phyloP scores from a whole-genome alignment of 2,797 vertebrate genomes.

The Cirrhinus molitorella region DNA sequence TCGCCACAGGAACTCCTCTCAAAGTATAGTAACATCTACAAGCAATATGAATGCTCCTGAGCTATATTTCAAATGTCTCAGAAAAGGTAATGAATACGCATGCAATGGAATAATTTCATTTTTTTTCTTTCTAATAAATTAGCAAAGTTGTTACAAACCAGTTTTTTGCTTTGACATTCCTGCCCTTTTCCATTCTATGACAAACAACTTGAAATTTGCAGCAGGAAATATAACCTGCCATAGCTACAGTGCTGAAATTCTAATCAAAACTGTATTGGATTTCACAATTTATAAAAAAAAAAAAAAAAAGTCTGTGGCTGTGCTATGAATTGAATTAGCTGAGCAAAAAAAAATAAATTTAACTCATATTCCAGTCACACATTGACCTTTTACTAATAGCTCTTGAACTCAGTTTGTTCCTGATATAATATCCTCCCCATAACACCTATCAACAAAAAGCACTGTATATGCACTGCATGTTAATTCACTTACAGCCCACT shows the following conservation, averaged over 20 bases:
- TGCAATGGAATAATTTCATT: too few species aligned
- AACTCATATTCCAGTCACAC: slow-evolving; percentile 28
- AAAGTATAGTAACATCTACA: too few species aligned
- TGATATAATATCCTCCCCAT: not conserved
- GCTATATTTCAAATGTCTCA: too few species aligned
- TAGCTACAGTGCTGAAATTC: slow-evolving; percentile 15
- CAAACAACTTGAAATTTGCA: slow-evolving; percentile 7
- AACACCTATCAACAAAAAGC: not conserved
- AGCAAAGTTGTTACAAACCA: too few species aligned
- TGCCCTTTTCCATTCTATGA: not conserved
- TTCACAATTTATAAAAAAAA: slow-evolving; percentile 30
- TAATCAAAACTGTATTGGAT: slow-evolving; percentile 31
- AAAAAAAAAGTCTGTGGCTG: slow-evolving; percentile 5
- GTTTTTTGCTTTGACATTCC: not conserved
- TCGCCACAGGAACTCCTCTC: too few species aligned
- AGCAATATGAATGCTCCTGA: too few species aligned
- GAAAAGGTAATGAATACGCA: too few species aligned
- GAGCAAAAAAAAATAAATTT: not conserved
- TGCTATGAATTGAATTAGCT: slow-evolving; percentile 32
- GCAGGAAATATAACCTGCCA: not conserved
- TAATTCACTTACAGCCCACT: slow-evolving; percentile 39
- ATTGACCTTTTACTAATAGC: slow-evolving; percentile 17
- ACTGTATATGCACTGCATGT: slow-evolving; percentile 24
- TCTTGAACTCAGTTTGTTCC: slow-evolving; percentile 34
- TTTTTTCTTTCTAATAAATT: too few species aligned